phyloP scores from a whole-genome alignment of 2,113 vertebrate genomes.

The Gopherus evgoodei region DNA sequence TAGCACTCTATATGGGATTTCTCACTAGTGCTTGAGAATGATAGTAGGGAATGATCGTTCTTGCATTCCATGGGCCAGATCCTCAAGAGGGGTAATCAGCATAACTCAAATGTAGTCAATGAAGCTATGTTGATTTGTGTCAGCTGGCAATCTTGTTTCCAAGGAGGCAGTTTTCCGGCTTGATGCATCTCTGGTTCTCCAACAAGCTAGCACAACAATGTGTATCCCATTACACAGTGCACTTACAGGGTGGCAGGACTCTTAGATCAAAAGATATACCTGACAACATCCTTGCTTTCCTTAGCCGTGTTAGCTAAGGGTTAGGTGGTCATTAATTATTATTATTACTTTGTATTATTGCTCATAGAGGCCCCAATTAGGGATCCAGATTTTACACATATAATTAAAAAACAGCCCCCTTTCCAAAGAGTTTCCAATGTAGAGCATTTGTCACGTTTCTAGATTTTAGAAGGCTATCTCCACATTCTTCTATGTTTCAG shows the following conservation, averaged over 20 bases:
- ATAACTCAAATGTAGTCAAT: not conserved
- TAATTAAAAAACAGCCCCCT: not conserved
- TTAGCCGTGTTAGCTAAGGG: not conserved
- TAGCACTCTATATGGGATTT: not conserved
- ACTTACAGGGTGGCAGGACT: not conserved
- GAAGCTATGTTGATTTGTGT: not conserved
- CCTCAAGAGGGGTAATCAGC: accelerated
- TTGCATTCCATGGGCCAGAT: not conserved
- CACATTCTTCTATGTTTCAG: not conserved
- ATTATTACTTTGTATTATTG: not conserved
- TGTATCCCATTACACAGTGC: not conserved
- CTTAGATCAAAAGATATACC: not conserved
- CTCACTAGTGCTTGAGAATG: not conserved
- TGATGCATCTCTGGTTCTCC: not conserved
- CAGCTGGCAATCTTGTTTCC: not conserved
- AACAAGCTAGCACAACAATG: not conserved
- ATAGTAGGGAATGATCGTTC: not conserved
- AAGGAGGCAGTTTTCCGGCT: not conserved
- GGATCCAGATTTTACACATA: not conserved
- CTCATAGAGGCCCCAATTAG: not conserved
- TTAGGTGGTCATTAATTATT: not conserved
- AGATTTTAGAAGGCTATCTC: not conserved
- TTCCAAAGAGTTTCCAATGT: not conserved
- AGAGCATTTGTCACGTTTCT: not conserved
- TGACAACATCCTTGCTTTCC: not conserved